phyloP scores from a whole-genome alignment of 2,797 vertebrate genomes.

The Petrocephalus schoutedeni region DNA sequence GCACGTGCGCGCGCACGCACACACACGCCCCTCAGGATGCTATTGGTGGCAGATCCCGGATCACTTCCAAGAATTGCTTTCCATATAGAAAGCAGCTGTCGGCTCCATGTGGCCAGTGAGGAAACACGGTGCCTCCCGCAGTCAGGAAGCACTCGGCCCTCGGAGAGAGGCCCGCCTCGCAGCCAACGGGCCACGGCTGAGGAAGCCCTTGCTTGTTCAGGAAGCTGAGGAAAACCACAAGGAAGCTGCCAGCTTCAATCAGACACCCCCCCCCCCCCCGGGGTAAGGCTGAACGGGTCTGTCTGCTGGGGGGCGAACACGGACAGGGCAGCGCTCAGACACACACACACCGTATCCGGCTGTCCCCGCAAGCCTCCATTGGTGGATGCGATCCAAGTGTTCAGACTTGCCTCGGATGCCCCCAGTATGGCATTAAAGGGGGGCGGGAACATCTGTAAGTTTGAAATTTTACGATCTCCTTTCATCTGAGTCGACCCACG shows the following conservation, averaged over 20 bases:
- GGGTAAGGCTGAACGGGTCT: background rate
- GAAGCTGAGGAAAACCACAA: background rate
- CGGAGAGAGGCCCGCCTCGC: background rate
- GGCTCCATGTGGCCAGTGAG: background rate
- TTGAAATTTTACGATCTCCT: conserved; percentile 53
- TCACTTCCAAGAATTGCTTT: background rate
- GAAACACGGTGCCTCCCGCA: background rate
- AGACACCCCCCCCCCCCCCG: background rate
- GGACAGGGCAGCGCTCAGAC: background rate
- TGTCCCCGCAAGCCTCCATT: background rate
- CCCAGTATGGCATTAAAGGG: conserved; percentile 25
- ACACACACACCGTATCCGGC: background rate
- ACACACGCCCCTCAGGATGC: background rate
- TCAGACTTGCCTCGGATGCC: background rate
- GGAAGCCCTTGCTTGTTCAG: background rate
- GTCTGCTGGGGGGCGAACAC: background rate
- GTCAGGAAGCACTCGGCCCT: background rate
- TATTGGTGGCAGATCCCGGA: background rate
- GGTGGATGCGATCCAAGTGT: background rate
- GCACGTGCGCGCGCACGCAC: too few species aligned
- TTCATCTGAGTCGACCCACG: conserved; percentile 48
- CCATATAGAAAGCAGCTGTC: conserved; percentile 9
- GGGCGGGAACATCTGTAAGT: conserved; percentile 35
- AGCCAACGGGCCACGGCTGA: too few species aligned
- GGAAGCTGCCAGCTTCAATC: background rate